A percentile compares a stretch with the other conserved stretches of the same genome.
Evolutionary conservation across 2,888 invertebrate genomes (phyloP).

Genomic region (Epinotia nisella): DNA sequence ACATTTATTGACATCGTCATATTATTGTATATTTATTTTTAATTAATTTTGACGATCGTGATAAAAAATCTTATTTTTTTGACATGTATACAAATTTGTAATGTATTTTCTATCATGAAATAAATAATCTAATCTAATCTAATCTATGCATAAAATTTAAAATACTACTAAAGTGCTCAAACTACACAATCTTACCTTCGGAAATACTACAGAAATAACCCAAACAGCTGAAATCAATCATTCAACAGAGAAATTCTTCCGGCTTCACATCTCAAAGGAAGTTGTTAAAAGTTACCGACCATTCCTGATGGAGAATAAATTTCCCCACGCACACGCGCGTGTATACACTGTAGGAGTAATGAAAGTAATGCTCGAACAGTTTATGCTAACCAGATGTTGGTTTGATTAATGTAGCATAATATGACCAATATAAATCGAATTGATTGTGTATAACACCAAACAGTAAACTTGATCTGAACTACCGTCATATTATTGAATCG

Average conservation of each 20-base stretch:
- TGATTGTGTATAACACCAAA: not conserved
- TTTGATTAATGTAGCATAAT: slow-evolving; percentile 45
- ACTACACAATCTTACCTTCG: too few species aligned
- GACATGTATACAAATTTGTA: too few species aligned
- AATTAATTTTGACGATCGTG: too few species aligned
- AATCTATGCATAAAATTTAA: not conserved
- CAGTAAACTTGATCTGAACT: not conserved
- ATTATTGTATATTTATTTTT: too few species aligned
- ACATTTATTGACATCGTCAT: too few species aligned
- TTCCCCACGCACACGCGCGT: slow-evolving; percentile 22
- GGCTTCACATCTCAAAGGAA: slow-evolving; percentile 35
- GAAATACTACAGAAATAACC: slow-evolving; percentile 24
- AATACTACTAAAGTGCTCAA: not conserved
- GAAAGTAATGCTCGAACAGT: slow-evolving; percentile 42
- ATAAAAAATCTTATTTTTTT: too few species aligned
- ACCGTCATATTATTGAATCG: not conserved
- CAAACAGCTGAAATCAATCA: slow-evolving; percentile 36
- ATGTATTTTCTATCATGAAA: too few species aligned
- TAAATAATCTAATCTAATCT: too few species aligned
- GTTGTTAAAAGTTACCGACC: slow-evolving; percentile 38
- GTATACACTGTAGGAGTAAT: slow-evolving; percentile 13
- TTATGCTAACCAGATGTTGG: slow-evolving; percentile 51
- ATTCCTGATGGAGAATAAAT: slow-evolving; percentile 31
- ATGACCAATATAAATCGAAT: slow-evolving; percentile 30
- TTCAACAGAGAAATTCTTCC: slow-evolving; percentile 30